Conservation (phyloP, 2,797 vertebrate genomes). For the Schizothorax lantsangensis region DNA sequence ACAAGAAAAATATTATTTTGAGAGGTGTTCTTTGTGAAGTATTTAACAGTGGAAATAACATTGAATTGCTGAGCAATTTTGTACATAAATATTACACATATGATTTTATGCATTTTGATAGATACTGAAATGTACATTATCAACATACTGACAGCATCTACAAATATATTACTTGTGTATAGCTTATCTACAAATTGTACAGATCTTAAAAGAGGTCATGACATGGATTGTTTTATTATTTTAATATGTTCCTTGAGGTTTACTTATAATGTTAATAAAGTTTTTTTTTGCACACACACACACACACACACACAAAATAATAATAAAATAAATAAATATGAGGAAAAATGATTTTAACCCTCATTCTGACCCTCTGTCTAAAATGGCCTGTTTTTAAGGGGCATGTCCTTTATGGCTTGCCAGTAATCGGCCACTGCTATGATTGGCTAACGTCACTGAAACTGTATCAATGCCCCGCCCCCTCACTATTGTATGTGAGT, state of each 20-base stretch:
- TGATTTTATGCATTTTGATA: neutral
- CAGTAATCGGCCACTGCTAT: too few species aligned
- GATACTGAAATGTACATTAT: neutral
- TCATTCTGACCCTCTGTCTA: too few species aligned
- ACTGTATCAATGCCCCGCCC: too few species aligned
- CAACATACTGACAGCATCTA: neutral
- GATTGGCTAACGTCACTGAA: too few species aligned
- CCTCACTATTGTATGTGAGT: too few species aligned
- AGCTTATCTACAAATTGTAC: neutral
- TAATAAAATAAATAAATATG: too few species aligned
- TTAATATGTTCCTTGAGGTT: neutral
- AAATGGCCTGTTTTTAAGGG: too few species aligned
- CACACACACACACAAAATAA: too few species aligned
- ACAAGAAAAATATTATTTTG: neutral
- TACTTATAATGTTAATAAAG: too few species aligned
- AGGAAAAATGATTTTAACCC: too few species aligned
- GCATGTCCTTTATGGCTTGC: too few species aligned
- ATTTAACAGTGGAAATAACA: neutral
- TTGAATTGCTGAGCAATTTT: neutral
- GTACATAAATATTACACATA: neutral
- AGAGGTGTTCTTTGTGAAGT: neutral
- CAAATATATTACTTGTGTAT: neutral
- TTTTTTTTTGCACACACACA: too few species aligned
- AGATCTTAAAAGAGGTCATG: neutral
- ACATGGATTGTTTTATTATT: neutral